These are phyloP conservation scores for Gobiocypris rarus DNA, from an alignment of 2,113 vertebrate genomes.

Conservation along the genomic window DNA sequence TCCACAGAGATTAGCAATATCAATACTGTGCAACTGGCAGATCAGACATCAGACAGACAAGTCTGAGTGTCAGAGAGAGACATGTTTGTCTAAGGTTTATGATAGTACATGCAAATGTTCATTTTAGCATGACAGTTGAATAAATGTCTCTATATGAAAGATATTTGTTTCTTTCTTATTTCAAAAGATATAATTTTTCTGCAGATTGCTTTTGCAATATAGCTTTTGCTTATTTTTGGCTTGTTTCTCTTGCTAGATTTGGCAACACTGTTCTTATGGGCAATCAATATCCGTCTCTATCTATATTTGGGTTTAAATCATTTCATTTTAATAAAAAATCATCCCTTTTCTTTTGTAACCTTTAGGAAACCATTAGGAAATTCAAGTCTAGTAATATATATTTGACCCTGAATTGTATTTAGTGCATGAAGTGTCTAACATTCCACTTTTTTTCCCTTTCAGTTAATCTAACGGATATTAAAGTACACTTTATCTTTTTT, in stretches of 20 bases:
- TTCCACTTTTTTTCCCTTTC: too few species aligned
- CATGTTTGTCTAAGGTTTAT: constrained; percentile 15
- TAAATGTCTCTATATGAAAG: constrained; percentile 47
- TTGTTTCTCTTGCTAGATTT: background rate
- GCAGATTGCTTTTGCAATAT: background rate
- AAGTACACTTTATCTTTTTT: too few species aligned
- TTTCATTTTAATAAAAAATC: background rate
- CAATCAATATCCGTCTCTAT: background rate
- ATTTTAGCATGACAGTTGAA: constrained; percentile 45
- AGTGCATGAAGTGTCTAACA: too few species aligned
- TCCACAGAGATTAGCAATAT: background rate
- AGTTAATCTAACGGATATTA: too few species aligned
- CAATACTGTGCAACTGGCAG: background rate
- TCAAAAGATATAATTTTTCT: background rate
- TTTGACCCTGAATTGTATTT: too few species aligned
- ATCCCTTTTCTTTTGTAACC: background rate
- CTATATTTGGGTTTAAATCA: background rate
- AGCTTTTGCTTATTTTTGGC: background rate
- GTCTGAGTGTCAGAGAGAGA: too few species aligned
- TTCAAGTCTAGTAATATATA: background rate
- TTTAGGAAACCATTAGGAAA: background rate
- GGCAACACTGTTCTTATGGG: background rate
- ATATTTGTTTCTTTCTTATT: background rate
- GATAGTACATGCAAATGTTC: constrained; percentile 20
- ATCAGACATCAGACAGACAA: background rate